Conservation (phyloP, 2,888 invertebrate genomes). For the Phyllotreta striolata region DNA sequence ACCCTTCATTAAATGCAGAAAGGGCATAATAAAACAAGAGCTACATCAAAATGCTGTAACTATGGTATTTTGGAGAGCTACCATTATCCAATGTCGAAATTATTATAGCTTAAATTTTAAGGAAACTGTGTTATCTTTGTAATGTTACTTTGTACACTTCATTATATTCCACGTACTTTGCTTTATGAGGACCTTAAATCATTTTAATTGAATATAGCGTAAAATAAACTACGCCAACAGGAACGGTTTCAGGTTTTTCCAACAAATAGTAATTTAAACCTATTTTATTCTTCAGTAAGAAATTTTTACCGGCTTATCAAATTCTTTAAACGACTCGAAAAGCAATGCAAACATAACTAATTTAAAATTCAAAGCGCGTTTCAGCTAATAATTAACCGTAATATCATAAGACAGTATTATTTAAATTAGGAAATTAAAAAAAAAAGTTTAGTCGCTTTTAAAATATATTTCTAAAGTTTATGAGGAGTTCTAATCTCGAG, state of each 20-base stretch:
- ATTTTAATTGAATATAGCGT: slow-evolving; percentile 25
- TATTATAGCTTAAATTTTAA: slow-evolving; percentile 18
- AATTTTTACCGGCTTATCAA: no score
- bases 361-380: slow-evolving; percentile 27
- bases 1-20: slow-evolving; percentile 2
- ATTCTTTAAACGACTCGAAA: background rate
- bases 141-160: slow-evolving; percentile 25
- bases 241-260: background rate
- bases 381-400: slow-evolving; percentile 2
- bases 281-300: slow-evolving; percentile 1
- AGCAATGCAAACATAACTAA: slow-evolving; percentile 28
- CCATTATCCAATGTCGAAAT: slow-evolving; percentile 18
- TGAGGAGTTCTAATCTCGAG: no score
- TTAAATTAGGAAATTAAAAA: no score
- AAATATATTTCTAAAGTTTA: no score
- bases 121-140: slow-evolving; percentile 19
- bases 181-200: slow-evolving; percentile 26
- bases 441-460: no score
- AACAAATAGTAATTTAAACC: no score
- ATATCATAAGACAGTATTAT: background rate
- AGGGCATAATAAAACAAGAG: slow-evolving; percentile 12
- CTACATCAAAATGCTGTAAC: slow-evolving; percentile 7
- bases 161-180: slow-evolving; percentile 28
- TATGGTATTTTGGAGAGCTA: slow-evolving; percentile 2
- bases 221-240: slow-evolving; percentile 3